phyloP scores from a whole-genome alignment of 2,113 vertebrate genomes.

The Trichechus manatus region DNA sequence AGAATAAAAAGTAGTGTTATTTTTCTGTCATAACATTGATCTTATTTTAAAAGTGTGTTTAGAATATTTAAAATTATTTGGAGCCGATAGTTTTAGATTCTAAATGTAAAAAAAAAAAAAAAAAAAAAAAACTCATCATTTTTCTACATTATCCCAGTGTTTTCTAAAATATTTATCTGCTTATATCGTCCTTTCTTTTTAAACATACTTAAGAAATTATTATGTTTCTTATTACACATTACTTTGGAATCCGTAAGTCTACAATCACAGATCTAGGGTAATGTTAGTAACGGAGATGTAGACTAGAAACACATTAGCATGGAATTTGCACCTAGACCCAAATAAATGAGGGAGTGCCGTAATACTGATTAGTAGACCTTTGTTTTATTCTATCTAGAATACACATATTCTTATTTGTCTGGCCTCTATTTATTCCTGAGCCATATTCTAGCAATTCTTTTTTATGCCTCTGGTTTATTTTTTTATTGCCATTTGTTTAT shows the following conservation, averaged over 20 bases:
- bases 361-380: neutral
- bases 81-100: neutral
- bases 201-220: neutral
- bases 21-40: neutral
- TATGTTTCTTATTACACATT: neutral
- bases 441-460: neutral
- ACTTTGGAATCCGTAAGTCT: neutral
- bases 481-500: neutral
- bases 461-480: neutral
- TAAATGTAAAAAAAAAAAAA: neutral
- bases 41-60: neutral
- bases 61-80: neutral
- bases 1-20: neutral
- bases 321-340: neutral
- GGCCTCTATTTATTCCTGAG: neutral
- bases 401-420: neutral
- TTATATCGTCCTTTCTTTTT: neutral
- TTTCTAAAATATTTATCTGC: neutral
- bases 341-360: accelerated
- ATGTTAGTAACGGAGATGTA: neutral
- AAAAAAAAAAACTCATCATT: neutral
- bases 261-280: neutral
- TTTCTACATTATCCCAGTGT: neutral
- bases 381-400: neutral
- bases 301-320: neutral